These are phyloP conservation scores for Dryococelus australis DNA, from an alignment of 2,888 invertebrate genomes.

Conservation along the genomic window DNA sequence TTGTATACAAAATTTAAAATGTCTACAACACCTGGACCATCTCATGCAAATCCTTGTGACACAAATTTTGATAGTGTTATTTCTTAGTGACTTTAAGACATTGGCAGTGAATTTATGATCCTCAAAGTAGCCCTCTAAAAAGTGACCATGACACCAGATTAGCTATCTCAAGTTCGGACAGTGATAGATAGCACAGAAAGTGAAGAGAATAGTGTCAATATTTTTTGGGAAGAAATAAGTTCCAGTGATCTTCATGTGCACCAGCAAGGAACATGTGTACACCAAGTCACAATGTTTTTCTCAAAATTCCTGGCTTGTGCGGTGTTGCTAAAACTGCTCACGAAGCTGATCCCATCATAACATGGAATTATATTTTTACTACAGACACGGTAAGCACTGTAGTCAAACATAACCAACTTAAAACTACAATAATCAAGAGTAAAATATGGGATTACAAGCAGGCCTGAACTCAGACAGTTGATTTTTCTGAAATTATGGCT, in stretches of 20 bases:
- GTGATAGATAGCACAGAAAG: too few relatives aligned
- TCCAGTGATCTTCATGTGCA: background rate
- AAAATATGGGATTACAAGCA: background rate
- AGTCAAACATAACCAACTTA: background rate
- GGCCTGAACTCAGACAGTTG: background rate
- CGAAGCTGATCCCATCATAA: background rate
- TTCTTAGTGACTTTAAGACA: too few relatives aligned
- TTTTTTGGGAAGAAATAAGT: background rate
- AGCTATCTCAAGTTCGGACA: too few relatives aligned
- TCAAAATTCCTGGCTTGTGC: background rate
- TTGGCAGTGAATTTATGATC: too few relatives aligned
- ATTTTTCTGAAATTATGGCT: background rate
- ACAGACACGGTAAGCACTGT: background rate
- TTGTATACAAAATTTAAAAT: too few relatives aligned
- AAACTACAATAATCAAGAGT: background rate
- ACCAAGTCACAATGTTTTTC: background rate
- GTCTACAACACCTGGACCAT: too few relatives aligned
- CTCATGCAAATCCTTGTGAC: too few relatives aligned
- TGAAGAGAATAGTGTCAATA: too few relatives aligned
- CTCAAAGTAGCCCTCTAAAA: too few relatives aligned
- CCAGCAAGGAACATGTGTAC: background rate
- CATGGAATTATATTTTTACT: background rate
- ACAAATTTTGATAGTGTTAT: too few relatives aligned
- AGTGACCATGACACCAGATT: too few relatives aligned
- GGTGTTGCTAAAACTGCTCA: background rate